phyloP scores from a whole-genome alignment of 2,888 invertebrate species.

The Drosophila eohydei region DNA sequence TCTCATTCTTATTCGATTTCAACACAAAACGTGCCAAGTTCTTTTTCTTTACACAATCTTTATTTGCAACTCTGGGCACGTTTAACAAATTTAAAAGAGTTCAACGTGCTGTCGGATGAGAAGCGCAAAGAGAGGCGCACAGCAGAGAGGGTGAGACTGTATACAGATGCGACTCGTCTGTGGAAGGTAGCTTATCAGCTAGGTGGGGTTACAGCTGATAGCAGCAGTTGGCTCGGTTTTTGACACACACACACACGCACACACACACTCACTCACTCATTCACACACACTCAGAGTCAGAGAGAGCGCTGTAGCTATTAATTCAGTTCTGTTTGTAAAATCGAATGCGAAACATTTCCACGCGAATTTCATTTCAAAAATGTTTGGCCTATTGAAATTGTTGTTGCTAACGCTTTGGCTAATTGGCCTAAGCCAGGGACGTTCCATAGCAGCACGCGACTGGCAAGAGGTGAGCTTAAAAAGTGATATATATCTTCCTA shows the following conservation, averaged over 20 bases:
- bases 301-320: neutral
- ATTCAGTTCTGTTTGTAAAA: constrained; percentile 27
- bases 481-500: neutral
- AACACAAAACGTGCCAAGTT: constrained; percentile 75
- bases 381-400: constrained; percentile 45
- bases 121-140: neutral
- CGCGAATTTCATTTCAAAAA: constrained; percentile 33
- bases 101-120: constrained; percentile 41
- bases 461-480: constrained; percentile 37
- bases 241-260: neutral
- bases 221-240: neutral
- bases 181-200: constrained; percentile 3
- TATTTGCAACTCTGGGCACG: constrained; percentile 52
- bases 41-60: constrained; percentile 25
- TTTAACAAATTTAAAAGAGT: constrained; percentile 69
- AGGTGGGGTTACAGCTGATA: constrained; percentile 14
- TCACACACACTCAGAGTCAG: neutral
- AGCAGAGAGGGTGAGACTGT: neutral
- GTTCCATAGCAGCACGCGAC: constrained; percentile 9
- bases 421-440: constrained; percentile 59
- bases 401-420: constrained; percentile 46
- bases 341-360: constrained; percentile 24
- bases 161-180: neutral
- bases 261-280: neutral
- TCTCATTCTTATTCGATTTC: constrained; percentile 64